Percentiles rank a stretch among this genome's conserved stretches.
Evolutionary conservation across 1,140 invertebrate genomes (phyloP).

Genomic region (Neoseiulus cucumeris): DNA sequence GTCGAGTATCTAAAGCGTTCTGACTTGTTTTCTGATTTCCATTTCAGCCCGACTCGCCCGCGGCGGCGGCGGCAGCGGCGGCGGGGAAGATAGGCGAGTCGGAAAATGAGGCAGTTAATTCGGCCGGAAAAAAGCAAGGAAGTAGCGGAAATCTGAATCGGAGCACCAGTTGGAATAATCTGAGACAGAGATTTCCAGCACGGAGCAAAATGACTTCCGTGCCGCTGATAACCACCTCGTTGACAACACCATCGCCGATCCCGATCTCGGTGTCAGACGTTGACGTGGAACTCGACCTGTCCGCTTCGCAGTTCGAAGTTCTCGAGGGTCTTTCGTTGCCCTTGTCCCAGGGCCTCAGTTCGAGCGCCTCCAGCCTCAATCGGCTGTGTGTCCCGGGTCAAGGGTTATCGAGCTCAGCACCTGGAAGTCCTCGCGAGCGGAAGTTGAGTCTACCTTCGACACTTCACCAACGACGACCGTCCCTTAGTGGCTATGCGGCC

Average conservation of each 20-base stretch:
- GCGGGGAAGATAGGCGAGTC: too few species aligned
- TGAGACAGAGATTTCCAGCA: too few species aligned
- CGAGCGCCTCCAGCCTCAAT: background rate
- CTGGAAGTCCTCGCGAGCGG: background rate
- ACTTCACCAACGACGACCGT: background rate
- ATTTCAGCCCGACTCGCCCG: too few species aligned
- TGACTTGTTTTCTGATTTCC: too few species aligned
- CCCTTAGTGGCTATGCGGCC: conserved; percentile 1
- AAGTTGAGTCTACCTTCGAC: conserved; percentile 6
- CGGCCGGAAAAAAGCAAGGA: too few species aligned
- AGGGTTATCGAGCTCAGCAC: background rate
- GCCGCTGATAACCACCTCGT: background rate
- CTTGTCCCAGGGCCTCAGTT: background rate
- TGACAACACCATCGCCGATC: background rate
- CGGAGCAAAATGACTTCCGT: too few species aligned
- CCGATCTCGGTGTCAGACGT: conserved; percentile 9
- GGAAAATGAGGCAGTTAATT: too few species aligned
- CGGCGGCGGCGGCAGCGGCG: too few species aligned
- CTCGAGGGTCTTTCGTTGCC: background rate
- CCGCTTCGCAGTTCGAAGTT: background rate
- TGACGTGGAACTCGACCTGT: conserved; percentile 1
- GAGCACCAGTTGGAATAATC: too few species aligned
- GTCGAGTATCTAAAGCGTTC: too few species aligned
- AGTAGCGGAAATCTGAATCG: too few species aligned
- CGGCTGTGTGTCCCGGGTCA: conserved; percentile 3